phyloP scores from a whole-genome alignment of 2,113 vertebrate species.

The Morone saxatilis region DNA sequence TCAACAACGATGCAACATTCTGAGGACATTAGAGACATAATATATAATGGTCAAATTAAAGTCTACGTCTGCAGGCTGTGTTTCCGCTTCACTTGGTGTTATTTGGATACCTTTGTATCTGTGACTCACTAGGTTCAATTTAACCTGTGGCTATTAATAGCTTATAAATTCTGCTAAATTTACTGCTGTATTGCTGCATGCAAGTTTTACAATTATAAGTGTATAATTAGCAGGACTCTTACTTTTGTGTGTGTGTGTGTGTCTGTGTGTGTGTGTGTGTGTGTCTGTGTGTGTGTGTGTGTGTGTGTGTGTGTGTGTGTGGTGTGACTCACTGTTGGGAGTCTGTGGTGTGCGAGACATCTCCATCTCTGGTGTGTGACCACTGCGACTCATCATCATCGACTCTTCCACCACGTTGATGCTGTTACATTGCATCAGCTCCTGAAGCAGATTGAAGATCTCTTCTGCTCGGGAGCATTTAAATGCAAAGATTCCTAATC shows the following conservation, averaged over 20 bases:
- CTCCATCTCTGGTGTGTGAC: conserved; percentile 89
- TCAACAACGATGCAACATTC: no score
- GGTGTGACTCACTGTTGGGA: conserved; percentile 87
- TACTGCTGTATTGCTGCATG: conserved; percentile 24
- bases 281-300: conserved; percentile 12
- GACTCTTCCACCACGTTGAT: conserved; percentile 98
- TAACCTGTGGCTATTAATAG: conserved; percentile 28
- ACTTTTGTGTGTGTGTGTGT: conserved; percentile 16
- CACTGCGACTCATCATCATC: conserved; percentile 89
- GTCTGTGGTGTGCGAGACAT: conserved; percentile 89
- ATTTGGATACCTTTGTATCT: conserved; percentile 15
- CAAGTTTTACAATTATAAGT: conserved; percentile 42
- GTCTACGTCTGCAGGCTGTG: background rate
- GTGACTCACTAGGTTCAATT: conserved; percentile 11
- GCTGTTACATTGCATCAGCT: conserved; percentile 99
- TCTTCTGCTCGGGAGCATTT: conserved; percentile 97
- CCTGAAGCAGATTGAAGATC: conserved; percentile 98
- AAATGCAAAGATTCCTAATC: conserved; percentile 97
- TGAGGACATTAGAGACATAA: background rate
- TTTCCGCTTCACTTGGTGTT: conserved; percentile 4
- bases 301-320: conserved; percentile 15
- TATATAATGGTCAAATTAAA: background rate
- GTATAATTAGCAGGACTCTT: conserved; percentile 34
- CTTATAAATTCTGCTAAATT: conserved; percentile 17
- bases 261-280: conserved; percentile 23